Evolutionary conservation across 2,797 vertebrate genomes (phyloP), one percentile per base, ranked within the genome.

Genomic region (Podargus strigoides): DNA sequence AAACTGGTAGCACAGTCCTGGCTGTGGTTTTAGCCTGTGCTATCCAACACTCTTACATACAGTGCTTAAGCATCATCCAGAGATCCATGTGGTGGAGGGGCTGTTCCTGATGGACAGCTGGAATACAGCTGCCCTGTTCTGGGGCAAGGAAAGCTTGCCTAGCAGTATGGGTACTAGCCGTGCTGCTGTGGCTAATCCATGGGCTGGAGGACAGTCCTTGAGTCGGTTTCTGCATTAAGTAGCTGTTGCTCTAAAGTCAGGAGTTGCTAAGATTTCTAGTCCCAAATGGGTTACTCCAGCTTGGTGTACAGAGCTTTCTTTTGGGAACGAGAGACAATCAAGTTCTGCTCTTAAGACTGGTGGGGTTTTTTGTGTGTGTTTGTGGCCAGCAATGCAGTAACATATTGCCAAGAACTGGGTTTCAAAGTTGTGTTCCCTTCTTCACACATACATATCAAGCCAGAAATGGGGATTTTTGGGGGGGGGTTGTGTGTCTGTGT

Each of bases 111-210:
- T 1, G 2, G 60, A 14, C 22, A 24, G 10, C 9, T 63, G 85
- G 42, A 22, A 6, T 52, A 12, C 1, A 1, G 30, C 37, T 46
- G 0, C 6, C 15, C 20, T 22, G 12, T n/a, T 20, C 8, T 36
- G 30, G 26, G 34, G 14, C 44, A n/a, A 10, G 60, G 53, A 72
- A 39, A 46, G 46, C 52, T 66, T 22, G 4, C 7, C 16, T 24
- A 12, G 5, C 36, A 2, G 0, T 4, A 3, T 0, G 6, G 30
- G 5, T 53, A 24, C 28, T 5, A 11, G 24, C 62, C 1, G 1
- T 36, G 41, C 27, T 53, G 49, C 73, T 37, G 42, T 24, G 67
- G 16, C 23, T 56, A 1, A 1, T 46, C 12, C 14, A 26, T 28
- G 37, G 30, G 21, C 58, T 27, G 30, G 23, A 37, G 24, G 24